phyloP scores from a whole-genome alignment of 2,797 vertebrate genomes.

The Paedocypris micromegethes region DNA sequence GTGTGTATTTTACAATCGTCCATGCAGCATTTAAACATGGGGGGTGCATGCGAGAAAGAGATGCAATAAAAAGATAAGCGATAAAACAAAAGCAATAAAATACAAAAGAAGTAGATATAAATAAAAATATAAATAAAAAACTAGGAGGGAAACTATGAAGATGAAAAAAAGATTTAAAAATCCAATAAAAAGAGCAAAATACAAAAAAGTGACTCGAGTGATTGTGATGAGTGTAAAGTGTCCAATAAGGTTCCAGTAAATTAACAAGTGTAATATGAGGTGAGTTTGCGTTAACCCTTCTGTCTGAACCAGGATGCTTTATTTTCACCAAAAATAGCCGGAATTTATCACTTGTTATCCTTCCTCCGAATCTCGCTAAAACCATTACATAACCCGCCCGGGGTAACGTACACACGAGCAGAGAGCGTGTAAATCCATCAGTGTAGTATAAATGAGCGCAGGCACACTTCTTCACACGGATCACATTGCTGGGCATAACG shows the following conservation, averaged over 20 bases:
- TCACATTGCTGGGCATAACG: constrained; percentile 56
- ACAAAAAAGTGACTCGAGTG: background rate
- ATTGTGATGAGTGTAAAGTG: too few relatives aligned
- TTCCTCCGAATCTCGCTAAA: constrained; percentile 64
- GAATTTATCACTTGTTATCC: constrained; percentile 64
- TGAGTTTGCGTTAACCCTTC: constrained; percentile 6
- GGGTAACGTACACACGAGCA: constrained; percentile 53
- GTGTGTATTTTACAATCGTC: too few relatives aligned
- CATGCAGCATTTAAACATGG: too few relatives aligned
- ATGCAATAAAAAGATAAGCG: too few relatives aligned
- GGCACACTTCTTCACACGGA: constrained; percentile 50
- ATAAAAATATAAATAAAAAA: too few relatives aligned
- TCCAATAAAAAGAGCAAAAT: background rate
- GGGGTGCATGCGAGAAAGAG: too few relatives aligned
- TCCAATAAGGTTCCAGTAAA: too few relatives aligned
- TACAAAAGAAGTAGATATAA: too few relatives aligned
- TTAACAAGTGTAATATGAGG: background rate
- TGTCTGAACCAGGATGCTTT: constrained; percentile 27
- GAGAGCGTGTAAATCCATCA: constrained; percentile 57
- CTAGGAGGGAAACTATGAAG: too few relatives aligned
- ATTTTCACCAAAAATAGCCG: constrained; percentile 47
- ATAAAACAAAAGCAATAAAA: too few relatives aligned
- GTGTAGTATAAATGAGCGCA: constrained; percentile 58
- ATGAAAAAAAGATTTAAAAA: too few relatives aligned
- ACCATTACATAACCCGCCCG: constrained; percentile 62